Evolutionary conservation across 2,888 invertebrate species (phyloP).

Genomic region (Strigamia maritima): DNA sequence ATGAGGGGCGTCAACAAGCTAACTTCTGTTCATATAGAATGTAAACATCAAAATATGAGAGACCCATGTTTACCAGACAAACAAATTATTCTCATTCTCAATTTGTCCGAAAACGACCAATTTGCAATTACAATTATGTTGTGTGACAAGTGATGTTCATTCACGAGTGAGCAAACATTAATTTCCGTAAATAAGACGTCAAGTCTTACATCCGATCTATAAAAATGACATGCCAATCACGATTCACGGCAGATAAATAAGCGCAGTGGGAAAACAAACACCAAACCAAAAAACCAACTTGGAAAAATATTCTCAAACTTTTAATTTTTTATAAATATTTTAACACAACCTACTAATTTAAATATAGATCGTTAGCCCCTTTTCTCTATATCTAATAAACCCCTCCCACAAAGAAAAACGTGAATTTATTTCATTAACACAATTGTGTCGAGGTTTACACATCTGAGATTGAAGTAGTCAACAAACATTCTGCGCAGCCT

Average conservation of each 20-base stretch:
- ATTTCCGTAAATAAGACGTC: not conserved
- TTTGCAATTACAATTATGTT: not conserved
- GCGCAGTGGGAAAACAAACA: not conserved
- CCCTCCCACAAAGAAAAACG: not conserved
- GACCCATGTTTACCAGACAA: slow-evolving; percentile 29
- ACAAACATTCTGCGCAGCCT: slow-evolving; percentile 6
- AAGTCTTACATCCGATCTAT: not conserved
- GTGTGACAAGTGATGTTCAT: not conserved
- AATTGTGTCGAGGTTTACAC: not conserved
- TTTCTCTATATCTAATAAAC: not conserved
- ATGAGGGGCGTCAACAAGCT: slow-evolving; percentile 34
- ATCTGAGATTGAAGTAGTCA: slow-evolving; percentile 6
- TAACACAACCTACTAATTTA: not conserved
- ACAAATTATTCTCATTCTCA: not conserved
- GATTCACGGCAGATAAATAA: not conserved
- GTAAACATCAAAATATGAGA: slow-evolving; percentile 25
- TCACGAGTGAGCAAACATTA: not conserved
- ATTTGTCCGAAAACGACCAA: not conserved
- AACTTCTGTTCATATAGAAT: slow-evolving; percentile 30
- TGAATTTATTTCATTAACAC: slow-evolving; percentile 11
- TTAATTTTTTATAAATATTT: not conserved
- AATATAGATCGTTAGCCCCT: not conserved
- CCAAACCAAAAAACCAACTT: not conserved
- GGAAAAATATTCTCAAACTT: not conserved
- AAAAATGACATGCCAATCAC: not conserved